A percentile compares a stretch with the other conserved stretches of the same genome.
phyloP scores from a whole-genome alignment of 2,888 invertebrate species.

The Patella caerulea region DNA sequence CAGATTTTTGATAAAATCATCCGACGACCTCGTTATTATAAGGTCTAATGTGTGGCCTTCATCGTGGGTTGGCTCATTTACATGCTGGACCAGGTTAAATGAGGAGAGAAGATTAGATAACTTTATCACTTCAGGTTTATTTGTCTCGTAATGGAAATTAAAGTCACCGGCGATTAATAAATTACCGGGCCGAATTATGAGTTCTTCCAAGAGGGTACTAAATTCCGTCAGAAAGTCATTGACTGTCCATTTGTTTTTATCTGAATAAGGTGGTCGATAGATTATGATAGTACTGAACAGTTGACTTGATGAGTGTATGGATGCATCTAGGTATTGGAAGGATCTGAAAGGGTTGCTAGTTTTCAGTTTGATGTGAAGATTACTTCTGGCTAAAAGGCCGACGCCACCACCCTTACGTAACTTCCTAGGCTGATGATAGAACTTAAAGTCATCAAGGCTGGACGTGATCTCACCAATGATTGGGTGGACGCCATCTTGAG shows the following conservation, averaged over 20 bases:
- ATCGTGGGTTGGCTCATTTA: too few species aligned
- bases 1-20: background rate
- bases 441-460: rapidly evolving
- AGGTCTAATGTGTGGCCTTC: too few species aligned
- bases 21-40: too few species aligned
- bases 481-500: too few species aligned
- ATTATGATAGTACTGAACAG: background rate
- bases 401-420: background rate
- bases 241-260: conserved; percentile 1
- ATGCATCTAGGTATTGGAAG: background rate
- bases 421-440: background rate
- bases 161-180: conserved; percentile 3
- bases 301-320: background rate
- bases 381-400: conserved; percentile 3
- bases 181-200: background rate
- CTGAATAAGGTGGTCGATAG: background rate
- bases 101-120: too few species aligned
- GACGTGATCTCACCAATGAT: too few species aligned
- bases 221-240: background rate
- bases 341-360: conserved; percentile 8
- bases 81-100: too few species aligned
- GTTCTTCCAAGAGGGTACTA: background rate
- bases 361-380: background rate
- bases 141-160: too few species aligned
- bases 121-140: too few species aligned